Evolutionary conservation across 2,797 vertebrate genomes (phyloP), one percentile per base, ranked within the genome.

Genomic region (Rhinella marina): DNA sequence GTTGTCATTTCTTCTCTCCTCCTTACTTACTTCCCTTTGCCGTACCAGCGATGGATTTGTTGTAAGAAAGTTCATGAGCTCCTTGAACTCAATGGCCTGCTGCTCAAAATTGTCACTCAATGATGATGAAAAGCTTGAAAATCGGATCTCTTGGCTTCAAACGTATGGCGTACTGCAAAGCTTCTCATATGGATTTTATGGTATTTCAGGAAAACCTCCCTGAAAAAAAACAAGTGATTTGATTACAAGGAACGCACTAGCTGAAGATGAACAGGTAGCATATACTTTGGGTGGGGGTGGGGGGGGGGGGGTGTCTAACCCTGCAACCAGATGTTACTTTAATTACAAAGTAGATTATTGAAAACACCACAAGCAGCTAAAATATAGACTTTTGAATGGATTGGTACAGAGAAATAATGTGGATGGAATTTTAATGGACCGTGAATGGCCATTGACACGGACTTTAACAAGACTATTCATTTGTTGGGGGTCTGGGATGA

Each of bases 101-200:
- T 99, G 90, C 97, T 99, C 87, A 98, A 90, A 98, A 98, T 92
- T 97, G 97, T 78, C 97, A 98, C n/a, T 96, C 98, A 27, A 95
- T 97, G 92, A 99, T 99, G 98, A 99, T 99, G 98, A 98, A 98
- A 92, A 99, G 98, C 95, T 99, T 98, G 98, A 96, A 95, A 8
- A 97, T 99, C 91, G 98, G 99, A 92, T 99, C 98, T 12, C 93
- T 99, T 91, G 98, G 98, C 90, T 99, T 99, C 94, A 98, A 97
- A 94, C 97, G 98, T 92, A 99, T 97, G 95, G 99, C 97, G 91
- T 99, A 99, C 91, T 95, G 98, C 90, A 99, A 99, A 92, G 98
- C 97, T 93, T 97, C 98, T 91, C 98, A 99, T 94, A 99, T 99
- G 98, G 98, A 99, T 92, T 97, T 99, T 90, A 96, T 99, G 91